Percentiles rank a stretch among this genome's conserved stretches.
Evolutionary conservation across 92 coral and sea anemone species (phyloP).

Genomic region (Zoanthus solanderi): DNA sequence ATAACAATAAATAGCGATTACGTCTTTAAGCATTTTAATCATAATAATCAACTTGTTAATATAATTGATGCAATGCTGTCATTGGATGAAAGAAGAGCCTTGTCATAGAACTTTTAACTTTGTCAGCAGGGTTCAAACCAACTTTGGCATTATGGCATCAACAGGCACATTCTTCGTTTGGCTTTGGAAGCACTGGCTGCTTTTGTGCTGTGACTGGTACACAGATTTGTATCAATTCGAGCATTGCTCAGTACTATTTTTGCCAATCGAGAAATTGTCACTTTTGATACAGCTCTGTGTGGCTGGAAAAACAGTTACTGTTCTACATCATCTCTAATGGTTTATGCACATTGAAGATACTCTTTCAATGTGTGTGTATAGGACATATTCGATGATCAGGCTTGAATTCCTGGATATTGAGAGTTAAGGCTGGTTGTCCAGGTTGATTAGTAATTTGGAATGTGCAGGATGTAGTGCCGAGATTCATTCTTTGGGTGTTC

Average conservation of each 20-base stretch:
- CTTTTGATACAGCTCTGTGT: too few species aligned
- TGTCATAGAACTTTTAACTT: neutral
- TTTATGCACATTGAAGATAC: slow-evolving; percentile 24
- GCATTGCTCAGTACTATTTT: too few species aligned
- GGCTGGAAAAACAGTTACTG: neutral
- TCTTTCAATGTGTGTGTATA: slow-evolving; percentile 52
- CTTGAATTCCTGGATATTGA: slow-evolving; percentile 14
- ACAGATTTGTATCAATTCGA: too few species aligned
- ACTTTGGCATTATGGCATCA: slow-evolving; percentile 53
- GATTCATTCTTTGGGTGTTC: slow-evolving; percentile 26
- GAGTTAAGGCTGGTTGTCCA: neutral
- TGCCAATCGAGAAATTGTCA: too few species aligned
- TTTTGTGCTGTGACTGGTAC: too few species aligned
- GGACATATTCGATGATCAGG: slow-evolving; percentile 52
- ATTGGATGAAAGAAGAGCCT: neutral
- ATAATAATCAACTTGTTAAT: neutral
- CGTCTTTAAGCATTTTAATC: neutral
- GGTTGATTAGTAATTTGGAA: slow-evolving; percentile 46
- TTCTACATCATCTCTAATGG: neutral
- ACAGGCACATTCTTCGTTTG: slow-evolving; percentile 47
- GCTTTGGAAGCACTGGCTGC: slow-evolving; percentile 61
- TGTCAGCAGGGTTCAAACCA: slow-evolving; percentile 10
- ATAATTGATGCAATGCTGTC: neutral
- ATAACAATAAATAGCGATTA: neutral
- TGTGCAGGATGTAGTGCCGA: slow-evolving; percentile 7